phyloP scores from a whole-genome alignment of 2,113 vertebrate genomes.

The Gavialis gangeticus region DNA sequence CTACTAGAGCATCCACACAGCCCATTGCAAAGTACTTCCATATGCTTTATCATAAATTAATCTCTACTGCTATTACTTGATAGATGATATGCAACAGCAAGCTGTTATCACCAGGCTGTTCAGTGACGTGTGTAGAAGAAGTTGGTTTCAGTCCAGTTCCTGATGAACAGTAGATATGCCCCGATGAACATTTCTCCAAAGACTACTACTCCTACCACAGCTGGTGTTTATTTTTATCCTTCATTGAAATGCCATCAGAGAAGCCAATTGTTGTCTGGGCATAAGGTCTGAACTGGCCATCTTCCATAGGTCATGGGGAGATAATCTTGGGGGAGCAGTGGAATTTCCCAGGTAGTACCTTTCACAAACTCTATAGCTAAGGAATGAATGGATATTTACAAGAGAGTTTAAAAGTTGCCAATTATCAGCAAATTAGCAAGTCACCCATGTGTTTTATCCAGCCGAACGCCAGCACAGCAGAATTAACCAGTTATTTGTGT shows the following conservation, averaged over 20 bases:
- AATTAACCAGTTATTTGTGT: background rate
- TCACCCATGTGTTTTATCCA: background rate
- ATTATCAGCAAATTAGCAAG: background rate
- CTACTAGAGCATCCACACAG: background rate
- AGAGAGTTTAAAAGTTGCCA: background rate
- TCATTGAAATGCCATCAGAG: background rate
- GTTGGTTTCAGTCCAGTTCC: background rate
- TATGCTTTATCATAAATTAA: background rate
- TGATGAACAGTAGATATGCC: background rate
- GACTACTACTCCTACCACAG: background rate
- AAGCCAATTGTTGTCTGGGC: background rate
- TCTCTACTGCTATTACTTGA: background rate
- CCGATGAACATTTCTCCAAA: background rate
- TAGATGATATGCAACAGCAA: background rate
- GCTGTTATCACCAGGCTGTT: background rate
- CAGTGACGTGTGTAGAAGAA: background rate
- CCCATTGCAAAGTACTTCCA: background rate
- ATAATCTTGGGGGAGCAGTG: background rate
- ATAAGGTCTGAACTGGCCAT: background rate
- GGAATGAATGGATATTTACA: background rate
- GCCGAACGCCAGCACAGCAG: background rate
- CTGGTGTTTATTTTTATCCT: background rate
- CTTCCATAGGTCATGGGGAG: background rate
- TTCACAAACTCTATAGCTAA: background rate
- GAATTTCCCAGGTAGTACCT: background rate